Evolutionary conservation across 1,140 invertebrate species (phyloP).

Genomic region (Rhyacophila brunnea): DNA sequence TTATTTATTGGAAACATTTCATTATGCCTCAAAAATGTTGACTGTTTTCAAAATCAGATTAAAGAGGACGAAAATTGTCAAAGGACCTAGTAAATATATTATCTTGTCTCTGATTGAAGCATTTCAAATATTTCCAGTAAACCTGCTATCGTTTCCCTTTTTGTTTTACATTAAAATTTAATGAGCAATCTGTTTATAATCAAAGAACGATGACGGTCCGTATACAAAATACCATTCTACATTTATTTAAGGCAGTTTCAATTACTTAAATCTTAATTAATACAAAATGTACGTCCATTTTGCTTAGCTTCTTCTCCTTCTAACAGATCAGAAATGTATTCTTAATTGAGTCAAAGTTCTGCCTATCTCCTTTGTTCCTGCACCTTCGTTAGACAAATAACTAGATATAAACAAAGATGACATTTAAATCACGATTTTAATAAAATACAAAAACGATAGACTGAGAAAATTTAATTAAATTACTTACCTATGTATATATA

Average conservation of each 20-base stretch:
- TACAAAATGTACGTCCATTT: conserved; percentile 17
- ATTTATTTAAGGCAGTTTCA: conserved; percentile 22
- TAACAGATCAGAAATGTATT: conserved; percentile 15
- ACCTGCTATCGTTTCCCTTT: not conserved
- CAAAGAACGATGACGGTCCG: not conserved
- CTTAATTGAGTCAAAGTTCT: conserved; percentile 18
- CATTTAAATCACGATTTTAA: too few relatives aligned
- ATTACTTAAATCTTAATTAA: conserved; percentile 25
- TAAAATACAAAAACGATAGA: too few relatives aligned
- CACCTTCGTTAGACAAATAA: too few relatives aligned
- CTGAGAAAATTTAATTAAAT: too few relatives aligned
- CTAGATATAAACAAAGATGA: too few relatives aligned
- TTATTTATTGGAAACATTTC: too few relatives aligned
- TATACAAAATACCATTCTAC: conserved; percentile 8
- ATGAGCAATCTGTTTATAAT: conserved; percentile 11
- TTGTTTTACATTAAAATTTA: conserved; percentile 15
- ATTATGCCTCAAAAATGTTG: too few relatives aligned
- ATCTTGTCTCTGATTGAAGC: not conserved
- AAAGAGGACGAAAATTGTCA: not conserved
- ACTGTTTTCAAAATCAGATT: too few relatives aligned
- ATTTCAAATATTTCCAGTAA: not conserved
- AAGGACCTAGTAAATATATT: not conserved
- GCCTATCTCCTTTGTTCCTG: not conserved
- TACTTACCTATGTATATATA: too few relatives aligned
- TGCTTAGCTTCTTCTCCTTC: not conserved